These are phyloP conservation scores for Cenopis cana DNA, from an alignment of 2,888 invertebrate species.

Conservation along the genomic window DNA sequence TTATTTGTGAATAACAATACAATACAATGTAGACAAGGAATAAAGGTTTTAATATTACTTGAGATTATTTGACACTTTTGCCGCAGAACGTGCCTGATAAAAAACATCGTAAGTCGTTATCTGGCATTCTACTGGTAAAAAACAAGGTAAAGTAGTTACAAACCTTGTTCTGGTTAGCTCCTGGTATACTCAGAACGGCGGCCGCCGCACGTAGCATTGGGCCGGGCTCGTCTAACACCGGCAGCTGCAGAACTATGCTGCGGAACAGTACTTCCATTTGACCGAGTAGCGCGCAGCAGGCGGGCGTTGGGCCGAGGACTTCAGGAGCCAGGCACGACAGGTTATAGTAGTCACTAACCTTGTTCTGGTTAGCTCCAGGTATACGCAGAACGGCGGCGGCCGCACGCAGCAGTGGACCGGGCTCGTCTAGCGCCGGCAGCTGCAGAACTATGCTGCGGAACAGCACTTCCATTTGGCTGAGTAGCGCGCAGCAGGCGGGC, in stretches of 20 bases:
- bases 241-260: conserved; percentile 88
- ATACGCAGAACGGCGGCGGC: conserved; percentile 93
- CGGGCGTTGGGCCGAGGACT: conserved; percentile 88
- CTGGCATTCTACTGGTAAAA: too few species aligned
- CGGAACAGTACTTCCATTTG: conserved; percentile 95
- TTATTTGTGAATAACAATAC: too few species aligned
- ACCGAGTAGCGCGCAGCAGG: conserved; percentile 90
- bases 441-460: conserved; percentile 91
- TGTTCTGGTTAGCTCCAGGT: conserved; percentile 92
- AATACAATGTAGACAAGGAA: too few species aligned
- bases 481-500: conserved; percentile 89
- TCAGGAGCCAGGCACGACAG: conserved; percentile 96
- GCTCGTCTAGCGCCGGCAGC: conserved; percentile 88
- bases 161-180: conserved; percentile 91
- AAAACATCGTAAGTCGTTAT: too few species aligned
- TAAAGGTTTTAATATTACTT: too few species aligned
- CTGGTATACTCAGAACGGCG: conserved; percentile 93
- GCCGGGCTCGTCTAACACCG: conserved; percentile 88
- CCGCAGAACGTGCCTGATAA: too few species aligned
- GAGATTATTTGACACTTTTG: too few species aligned
- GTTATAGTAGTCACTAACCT: conserved; percentile 85
- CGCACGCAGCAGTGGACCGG: conserved; percentile 89
- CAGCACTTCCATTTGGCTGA: conserved; percentile 94
- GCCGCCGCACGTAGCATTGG: conserved; percentile 91
- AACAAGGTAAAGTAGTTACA: too few species aligned